A percentile compares a stretch with the other conserved stretches of the same genome.
phyloP scores from a whole-genome alignment of 2,888 invertebrate genomes.

The Actias luna region DNA sequence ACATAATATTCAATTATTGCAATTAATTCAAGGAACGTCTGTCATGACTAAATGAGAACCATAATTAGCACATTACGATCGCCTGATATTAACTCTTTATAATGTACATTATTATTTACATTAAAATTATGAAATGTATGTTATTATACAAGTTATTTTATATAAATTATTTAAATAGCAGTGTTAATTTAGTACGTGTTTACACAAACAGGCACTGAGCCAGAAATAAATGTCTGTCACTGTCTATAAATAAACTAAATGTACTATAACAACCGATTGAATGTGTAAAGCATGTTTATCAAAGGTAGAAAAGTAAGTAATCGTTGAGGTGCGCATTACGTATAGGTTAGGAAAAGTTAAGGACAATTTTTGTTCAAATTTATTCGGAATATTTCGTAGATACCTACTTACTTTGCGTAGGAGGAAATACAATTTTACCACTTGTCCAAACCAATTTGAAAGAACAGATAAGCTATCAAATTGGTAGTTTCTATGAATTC shows the following conservation, averaged over 20 bases:
- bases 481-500: no score
- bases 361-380: no score
- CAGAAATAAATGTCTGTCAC: slow-evolving; percentile 5
- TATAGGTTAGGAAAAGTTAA: background rate
- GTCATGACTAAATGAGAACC: no score
- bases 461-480: no score
- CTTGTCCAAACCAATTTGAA: no score
- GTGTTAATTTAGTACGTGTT: background rate
- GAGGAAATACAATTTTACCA: no score
- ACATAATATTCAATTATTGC: no score
- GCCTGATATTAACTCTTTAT: background rate
- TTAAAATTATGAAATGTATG: background rate
- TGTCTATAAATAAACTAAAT: background rate
- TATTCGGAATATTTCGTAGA: no score
- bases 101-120: background rate
- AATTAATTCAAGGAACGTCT: no score
- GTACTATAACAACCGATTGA: background rate
- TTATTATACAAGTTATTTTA: background rate
- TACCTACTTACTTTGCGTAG: no score
- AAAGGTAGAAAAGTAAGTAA: background rate
- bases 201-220: background rate
- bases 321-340: background rate
- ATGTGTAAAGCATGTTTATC: background rate
- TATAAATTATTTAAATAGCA: background rate
- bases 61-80: background rate